phyloP scores from a whole-genome alignment of 2,113 vertebrate species.

The Ascaphus truei region DNA sequence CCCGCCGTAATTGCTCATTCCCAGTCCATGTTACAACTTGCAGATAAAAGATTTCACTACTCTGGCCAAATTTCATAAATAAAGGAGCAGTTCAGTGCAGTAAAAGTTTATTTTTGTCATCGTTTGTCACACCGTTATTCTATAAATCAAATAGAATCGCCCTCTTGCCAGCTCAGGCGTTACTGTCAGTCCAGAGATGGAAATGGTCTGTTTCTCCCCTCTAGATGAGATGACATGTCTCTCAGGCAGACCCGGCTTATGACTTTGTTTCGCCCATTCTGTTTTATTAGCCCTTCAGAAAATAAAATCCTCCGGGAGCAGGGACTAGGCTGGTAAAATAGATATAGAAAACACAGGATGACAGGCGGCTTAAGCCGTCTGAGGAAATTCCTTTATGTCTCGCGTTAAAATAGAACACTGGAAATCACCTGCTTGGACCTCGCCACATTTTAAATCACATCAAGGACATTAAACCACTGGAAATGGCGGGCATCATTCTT shows the following conservation, averaged over 20 bases:
- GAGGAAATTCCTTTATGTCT: background rate
- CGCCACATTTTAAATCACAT: background rate
- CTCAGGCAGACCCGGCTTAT: slow-evolving; percentile 74
- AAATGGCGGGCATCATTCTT: background rate
- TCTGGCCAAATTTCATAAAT: slow-evolving; percentile 86
- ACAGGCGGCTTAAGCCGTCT: slow-evolving; percentile 42
- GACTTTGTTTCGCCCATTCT: slow-evolving; percentile 76
- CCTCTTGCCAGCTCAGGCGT: slow-evolving; percentile 70
- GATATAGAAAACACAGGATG: slow-evolving; percentile 62
- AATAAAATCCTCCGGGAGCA: slow-evolving; percentile 56
- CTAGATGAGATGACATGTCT: slow-evolving; percentile 78
- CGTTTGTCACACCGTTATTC: slow-evolving; percentile 81
- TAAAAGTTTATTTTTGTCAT: slow-evolving; percentile 90
- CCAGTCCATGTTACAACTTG: slow-evolving; percentile 85
- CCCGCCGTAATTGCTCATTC: slow-evolving; percentile 85
- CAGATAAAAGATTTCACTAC: slow-evolving; percentile 81
- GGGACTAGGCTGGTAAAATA: slow-evolving; percentile 57
- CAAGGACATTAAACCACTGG: background rate
- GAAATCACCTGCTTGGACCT: background rate
- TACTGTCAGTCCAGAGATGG: slow-evolving; percentile 71
- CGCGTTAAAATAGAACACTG: background rate
- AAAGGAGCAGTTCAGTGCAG: slow-evolving; percentile 81
- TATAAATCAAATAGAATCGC: slow-evolving; percentile 78
- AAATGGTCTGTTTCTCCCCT: slow-evolving; percentile 82
- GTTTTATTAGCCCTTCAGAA: slow-evolving; percentile 65